Evolutionary conservation across 2,797 vertebrate genomes (phyloP).

Genomic region (Capromys pilorides): DNA sequence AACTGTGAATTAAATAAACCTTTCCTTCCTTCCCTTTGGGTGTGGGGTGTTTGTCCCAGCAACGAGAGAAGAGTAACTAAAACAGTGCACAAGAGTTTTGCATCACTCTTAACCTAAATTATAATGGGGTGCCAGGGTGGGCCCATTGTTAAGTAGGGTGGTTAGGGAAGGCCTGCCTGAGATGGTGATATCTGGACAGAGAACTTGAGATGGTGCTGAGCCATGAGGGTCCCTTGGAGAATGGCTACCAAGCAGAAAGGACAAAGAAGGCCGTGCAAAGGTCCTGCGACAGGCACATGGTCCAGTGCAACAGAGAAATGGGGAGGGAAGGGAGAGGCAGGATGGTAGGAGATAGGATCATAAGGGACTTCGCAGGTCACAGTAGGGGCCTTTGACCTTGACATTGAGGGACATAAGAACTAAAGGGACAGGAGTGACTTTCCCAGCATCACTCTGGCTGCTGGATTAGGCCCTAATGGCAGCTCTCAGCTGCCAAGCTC

Average conservation of each 20-base stretch:
- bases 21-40: too few relatives aligned
- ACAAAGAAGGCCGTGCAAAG: not conserved
- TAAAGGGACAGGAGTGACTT: not conserved
- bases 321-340: not conserved
- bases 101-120: not conserved
- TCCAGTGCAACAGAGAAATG: not conserved
- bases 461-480: not conserved
- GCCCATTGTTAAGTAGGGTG: not conserved
- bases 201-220: not conserved
- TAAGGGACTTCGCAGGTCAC: not conserved
- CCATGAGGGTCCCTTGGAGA: not conserved
- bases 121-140: not conserved
- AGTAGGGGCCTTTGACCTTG: not conserved
- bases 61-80: too few relatives aligned
- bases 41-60: too few relatives aligned
- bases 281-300: not conserved
- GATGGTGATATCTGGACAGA: not conserved
- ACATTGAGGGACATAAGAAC: not conserved
- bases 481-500: not conserved
- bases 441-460: not conserved
- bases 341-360: not conserved
- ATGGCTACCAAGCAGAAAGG: not conserved
- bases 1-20: too few relatives aligned
- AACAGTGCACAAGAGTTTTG: not conserved
- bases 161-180: not conserved